Percentiles rank a stretch among this genome's conserved stretches.
Evolutionary conservation across 2,113 vertebrate genomes (phyloP).

Genomic region (Cynopterus brachyotis): DNA sequence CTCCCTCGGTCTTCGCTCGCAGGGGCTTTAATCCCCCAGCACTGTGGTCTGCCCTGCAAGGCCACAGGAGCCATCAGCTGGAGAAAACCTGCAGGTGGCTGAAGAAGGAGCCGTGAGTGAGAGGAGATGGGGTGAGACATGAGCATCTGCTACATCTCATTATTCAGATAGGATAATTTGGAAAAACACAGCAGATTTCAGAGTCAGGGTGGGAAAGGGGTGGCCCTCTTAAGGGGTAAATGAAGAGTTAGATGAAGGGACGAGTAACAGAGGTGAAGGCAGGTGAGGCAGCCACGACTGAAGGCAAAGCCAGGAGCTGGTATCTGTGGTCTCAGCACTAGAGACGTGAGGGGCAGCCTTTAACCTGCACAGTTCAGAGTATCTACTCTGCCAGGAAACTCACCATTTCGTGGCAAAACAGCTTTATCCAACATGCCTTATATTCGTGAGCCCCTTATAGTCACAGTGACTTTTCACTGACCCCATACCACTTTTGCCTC

Average conservation of each 20-base stretch:
- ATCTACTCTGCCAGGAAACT: neutral
- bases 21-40: neutral
- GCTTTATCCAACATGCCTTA: neutral
- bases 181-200: neutral
- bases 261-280: accelerated
- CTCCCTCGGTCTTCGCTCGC: neutral
- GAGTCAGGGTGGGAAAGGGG: neutral
- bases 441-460: neutral
- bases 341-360: neutral
- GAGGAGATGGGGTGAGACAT: accelerated
- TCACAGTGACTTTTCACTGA: neutral
- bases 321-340: neutral
- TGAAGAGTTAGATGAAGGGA: neutral
- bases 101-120: neutral
- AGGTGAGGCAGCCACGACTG: neutral
- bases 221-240: neutral
- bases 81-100: accelerated
- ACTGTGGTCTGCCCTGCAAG: neutral
- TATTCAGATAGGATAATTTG: neutral
- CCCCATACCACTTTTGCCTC: neutral
- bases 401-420: neutral
- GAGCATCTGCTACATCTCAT: neutral
- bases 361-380: neutral
- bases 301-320: neutral
- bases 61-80: neutral